Evolutionary conservation across 2,888 invertebrate genomes (phyloP), one percentile per base, ranked within the genome.

Genomic region (Oligia fasciuncula): DNA sequence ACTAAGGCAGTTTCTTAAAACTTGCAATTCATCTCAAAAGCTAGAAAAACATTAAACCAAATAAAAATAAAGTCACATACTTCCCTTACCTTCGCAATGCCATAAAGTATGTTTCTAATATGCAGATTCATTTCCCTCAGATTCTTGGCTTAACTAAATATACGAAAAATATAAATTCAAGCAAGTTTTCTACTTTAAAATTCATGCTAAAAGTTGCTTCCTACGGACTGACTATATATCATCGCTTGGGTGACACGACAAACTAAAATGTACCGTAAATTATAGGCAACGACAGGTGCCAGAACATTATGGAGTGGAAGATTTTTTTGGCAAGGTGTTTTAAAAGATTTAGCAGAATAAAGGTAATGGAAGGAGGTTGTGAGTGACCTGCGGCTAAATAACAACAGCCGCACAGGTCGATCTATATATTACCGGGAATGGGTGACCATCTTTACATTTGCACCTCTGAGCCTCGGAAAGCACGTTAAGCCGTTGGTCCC

Each of bases 231-330:
- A 84, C 84, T 80, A 88, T 89, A 88, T 80, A 88, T 88, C 90
- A 89, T 86, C 63, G 73, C 81, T 66, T 79, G 67, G 80, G 76
- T 81, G 87, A 79, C 79, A 77, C 65, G 73, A 67, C 67, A 80
- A 88, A 88, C 87, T 88, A 88, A 78, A 86, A 86, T 88, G 79
- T 76, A 76, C 74, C 75, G 76, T 88, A 86, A 84, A 86, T 89
- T 88, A 84, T 69, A 83, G 46, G 75, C 77, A 75, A 73, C 49
- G 79, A 84, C 86, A 80, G 88, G 86, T 85, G 89, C 65, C 67
- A 79, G 49, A 69, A 78, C 51, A 66, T 80, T 81, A 67, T 77
- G 40, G 43, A 71, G 51, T 51, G 9, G 51, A 9, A n/a, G 8
- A 19, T 71, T 49, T 83, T 54, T 72, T 83, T 80, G 43, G 60